Conservation (phyloP, 2,113 vertebrate species). For the Etia nguti region DNA sequence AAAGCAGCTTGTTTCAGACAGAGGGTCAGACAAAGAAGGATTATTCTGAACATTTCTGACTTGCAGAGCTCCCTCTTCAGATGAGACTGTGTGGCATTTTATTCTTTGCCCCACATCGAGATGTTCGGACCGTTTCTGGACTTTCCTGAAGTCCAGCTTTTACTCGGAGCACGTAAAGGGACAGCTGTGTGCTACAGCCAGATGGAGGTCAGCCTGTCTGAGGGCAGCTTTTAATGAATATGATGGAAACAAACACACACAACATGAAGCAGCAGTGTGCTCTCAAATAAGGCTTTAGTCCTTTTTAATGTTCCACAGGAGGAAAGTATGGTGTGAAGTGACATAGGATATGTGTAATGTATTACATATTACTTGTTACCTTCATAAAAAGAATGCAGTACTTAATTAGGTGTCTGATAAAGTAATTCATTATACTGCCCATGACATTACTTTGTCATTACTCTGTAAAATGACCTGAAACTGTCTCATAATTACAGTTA, state of each 20-base stretch:
- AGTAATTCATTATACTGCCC: background rate
- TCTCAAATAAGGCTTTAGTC: background rate
- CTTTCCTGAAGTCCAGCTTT: background rate
- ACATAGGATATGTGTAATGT: background rate
- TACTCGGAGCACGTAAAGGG: background rate
- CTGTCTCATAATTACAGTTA: background rate
- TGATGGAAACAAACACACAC: background rate
- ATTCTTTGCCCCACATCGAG: background rate
- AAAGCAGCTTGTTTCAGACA: background rate
- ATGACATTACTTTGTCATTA: background rate
- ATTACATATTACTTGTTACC: background rate
- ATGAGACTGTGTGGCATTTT: background rate
- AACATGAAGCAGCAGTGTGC: background rate
- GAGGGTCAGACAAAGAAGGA: background rate
- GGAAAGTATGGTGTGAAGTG: background rate
- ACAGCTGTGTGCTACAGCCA: rapidly evolving
- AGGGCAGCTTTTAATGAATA: background rate
- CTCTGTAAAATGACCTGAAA: background rate
- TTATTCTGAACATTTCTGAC: background rate
- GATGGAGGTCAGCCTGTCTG: background rate
- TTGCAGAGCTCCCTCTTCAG: background rate
- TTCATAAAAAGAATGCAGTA: background rate
- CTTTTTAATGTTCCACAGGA: background rate
- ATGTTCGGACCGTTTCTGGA: background rate
- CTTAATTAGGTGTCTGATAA: background rate